Evolutionary conservation across 2,797 vertebrate species (phyloP), one percentile per base, ranked within the genome.

Genomic region (Acrossocheilus fasciatus): DNA sequence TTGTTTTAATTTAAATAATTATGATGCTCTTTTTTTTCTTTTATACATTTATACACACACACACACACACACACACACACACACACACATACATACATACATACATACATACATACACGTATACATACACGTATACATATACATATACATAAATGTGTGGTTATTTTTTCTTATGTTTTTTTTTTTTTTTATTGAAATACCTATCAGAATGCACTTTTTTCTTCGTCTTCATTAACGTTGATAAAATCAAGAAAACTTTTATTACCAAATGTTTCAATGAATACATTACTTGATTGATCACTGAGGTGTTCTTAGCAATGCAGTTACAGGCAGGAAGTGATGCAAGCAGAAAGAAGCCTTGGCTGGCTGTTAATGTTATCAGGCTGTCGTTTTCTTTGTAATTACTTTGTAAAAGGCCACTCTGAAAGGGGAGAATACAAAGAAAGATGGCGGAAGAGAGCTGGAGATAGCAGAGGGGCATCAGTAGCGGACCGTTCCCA

Each of bases 311-410:
- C 79, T 57, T 10, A 39, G 75, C 34, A 6, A 18, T 4, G 14
- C 72, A 30, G 23, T 52, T 83, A 69, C 26, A 75, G 83, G 59
- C 41, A 45, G 30, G 47, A 59, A 79, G 91, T 90, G 91, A 92
- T 93, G 88, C 89, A 45, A 80, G 20, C 66, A 36, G 59, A 80
- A 87, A 90, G 83, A 75, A 43, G 41, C 66, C 43, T 90, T 50
- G 84, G 88, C 92, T 79, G 82, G 75, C 88, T 92, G 89, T 89
- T 91, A 92, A 92, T 91, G 88, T 85, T 66, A 88, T 93, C 83
- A 90, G 85, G 88, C 87, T 94, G 93, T 89, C 88, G 86, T 89
- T 94, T 91, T 87, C 70, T 86, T 80, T 91, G 86, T 73, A 87
- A 91, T 90, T 87, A 85, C 41, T 70, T 84, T 84, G 89, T 90